These are phyloP conservation scores for Alces alces DNA, from an alignment of 2,113 vertebrate genomes.

Conservation along the genomic window DNA sequence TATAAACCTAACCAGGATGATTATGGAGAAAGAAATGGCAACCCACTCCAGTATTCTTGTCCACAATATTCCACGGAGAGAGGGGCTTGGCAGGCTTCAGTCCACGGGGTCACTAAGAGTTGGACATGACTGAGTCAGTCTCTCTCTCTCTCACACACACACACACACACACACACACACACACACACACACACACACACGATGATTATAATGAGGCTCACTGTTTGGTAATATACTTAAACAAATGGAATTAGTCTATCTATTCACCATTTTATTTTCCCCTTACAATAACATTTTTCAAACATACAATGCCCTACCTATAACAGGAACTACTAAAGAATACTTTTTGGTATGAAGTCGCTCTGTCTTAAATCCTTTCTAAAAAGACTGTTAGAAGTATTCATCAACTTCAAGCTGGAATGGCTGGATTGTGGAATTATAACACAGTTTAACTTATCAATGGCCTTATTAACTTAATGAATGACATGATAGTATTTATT, in stretches of 20 bases:
- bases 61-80: background rate
- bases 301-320: background rate
- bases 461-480: background rate
- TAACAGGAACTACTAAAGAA: background rate
- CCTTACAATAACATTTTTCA: background rate
- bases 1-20: background rate
- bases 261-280: background rate
- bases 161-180: no score
- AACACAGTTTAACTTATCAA: constrained; percentile 3
- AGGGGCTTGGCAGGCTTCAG: background rate
- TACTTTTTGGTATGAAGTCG: background rate
- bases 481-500: background rate
- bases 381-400: constrained; percentile 24
- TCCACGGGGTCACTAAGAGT: background rate
- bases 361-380: constrained; percentile 22
- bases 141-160: no score
- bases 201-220: background rate
- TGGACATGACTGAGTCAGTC: background rate
- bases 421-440: background rate
- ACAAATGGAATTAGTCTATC: background rate
- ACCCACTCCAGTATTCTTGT: background rate
- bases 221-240: background rate
- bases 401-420: background rate
- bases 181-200: background rate
- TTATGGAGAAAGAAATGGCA: background rate